Evolutionary conservation across 2,888 invertebrate genomes (phyloP), one percentile per base, ranked within the genome.

Genomic region (Cephus sareptanus): DNA sequence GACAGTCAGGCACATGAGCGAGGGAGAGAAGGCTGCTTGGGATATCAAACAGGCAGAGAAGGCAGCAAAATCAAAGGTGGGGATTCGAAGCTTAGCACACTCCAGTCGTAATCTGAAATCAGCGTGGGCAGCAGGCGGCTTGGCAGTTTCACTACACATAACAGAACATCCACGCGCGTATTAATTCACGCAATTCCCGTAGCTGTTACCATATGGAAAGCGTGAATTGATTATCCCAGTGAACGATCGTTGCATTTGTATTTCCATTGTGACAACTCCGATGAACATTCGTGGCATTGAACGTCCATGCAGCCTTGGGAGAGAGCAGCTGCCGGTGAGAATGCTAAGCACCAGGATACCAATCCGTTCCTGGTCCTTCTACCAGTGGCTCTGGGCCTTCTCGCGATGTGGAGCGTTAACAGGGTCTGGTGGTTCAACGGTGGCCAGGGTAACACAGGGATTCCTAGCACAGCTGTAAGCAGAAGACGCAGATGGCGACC

Each of bases 391-490:
- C 12, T 74, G 74, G 74, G 74, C 4, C 23, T 74, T 9, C 15
- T 34, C 6, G 34, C 74, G 23, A 74, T 74, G 13, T 74, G 74
- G 74, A 74, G 74, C 35, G 74, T 74, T 34, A 74, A 74, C 23
- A 30, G 35, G n/a, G 12, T 34, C 35, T 74, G 74, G 74, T 74
- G 74, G 74, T 23, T 74, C 74, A 74, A 74, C 74, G 35, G 34
- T 74, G 74, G 13, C 34, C 74, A 34, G 11, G 30, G 34, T 35
- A 23, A 74, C n/a, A 30, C 74, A 30, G 74, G 74, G 11, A 30
- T 74, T 74, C 74, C 74, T 35, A 74, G 74, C 74, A 74, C 74
- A 13, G 74, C 74, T 34, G 74, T 74, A 30, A 74, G 74, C 35
- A 74, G 74, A 40, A 30, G 74, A 13, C 74, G 74, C 23, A 34